phyloP scores from a whole-genome alignment of 2,797 vertebrate species.

The Acanthopagrus latus region DNA sequence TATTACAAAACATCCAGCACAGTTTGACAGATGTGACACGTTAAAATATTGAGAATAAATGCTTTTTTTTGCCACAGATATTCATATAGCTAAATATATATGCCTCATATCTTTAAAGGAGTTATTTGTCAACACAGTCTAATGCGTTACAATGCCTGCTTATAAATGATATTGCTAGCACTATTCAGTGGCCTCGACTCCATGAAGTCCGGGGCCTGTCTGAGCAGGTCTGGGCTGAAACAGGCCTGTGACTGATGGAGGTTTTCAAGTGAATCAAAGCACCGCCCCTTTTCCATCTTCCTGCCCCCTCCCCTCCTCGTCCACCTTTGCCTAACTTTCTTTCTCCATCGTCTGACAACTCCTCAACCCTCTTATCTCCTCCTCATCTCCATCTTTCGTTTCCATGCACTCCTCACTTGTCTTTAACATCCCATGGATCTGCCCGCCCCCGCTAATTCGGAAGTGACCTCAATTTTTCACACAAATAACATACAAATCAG shows the following conservation, averaged over 20 bases:
- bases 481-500: conserved; percentile 77
- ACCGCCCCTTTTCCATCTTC: conserved; percentile 47
- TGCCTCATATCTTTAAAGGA: conserved; percentile 74
- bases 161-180: conserved; percentile 76
- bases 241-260: conserved; percentile 56
- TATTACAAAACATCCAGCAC: conserved; percentile 90
- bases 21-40: conserved; percentile 83
- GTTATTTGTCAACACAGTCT: conserved; percentile 74
- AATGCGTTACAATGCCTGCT: conserved; percentile 75
- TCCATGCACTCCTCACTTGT: conserved; percentile 12
- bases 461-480: conserved; percentile 67
- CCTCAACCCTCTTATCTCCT: conserved; percentile 28
- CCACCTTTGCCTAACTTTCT: conserved; percentile 65
- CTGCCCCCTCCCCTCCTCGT: conserved; percentile 10
- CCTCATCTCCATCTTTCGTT: conserved; percentile 44
- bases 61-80: conserved; percentile 78
- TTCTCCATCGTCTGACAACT: conserved; percentile 57
- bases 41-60: conserved; percentile 85
- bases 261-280: conserved; percentile 77
- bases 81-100: conserved; percentile 85
- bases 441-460: conserved; percentile 44
- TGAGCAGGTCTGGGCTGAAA: conserved; percentile 39
- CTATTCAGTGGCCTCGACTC: conserved; percentile 75
- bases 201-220: conserved; percentile 35
- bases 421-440: conserved; percentile 35